phyloP scores from a whole-genome alignment of 2,797 vertebrate species.

The Podarcis siculus region DNA sequence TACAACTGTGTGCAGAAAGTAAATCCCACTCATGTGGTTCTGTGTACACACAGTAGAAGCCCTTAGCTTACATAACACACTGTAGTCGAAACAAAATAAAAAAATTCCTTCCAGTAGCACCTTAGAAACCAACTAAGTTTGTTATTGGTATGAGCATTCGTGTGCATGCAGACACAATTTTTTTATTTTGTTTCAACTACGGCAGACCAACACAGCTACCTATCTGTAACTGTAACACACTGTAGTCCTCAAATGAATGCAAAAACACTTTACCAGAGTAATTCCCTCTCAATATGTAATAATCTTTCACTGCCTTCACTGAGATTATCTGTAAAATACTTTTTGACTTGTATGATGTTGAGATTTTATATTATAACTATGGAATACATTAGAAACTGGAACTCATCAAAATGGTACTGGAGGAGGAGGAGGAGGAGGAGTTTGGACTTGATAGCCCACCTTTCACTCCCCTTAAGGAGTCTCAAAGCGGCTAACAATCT shows the following conservation, averaged over 20 bases:
- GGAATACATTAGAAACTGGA: too few relatives aligned
- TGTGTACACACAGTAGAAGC: background rate
- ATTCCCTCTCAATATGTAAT: background rate
- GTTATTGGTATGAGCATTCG: too few relatives aligned
- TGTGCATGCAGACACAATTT: too few relatives aligned
- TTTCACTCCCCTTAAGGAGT: too few relatives aligned
- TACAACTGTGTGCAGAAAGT: background rate
- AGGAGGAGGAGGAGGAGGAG: too few relatives aligned
- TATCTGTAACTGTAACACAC: background rate
- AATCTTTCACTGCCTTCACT: background rate
- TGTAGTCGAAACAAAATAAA: background rate
- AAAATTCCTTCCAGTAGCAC: too few relatives aligned
- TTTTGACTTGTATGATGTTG: background rate
- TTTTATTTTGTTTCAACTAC: too few relatives aligned
- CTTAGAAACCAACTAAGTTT: too few relatives aligned
- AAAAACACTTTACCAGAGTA: background rate
- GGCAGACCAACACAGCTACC: too few relatives aligned
- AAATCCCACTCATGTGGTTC: background rate
- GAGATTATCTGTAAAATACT: background rate
- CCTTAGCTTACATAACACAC: background rate
- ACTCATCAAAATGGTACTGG: rapidly evolving
- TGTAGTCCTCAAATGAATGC: background rate
- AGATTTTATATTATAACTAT: background rate
- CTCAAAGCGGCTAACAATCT: too few relatives aligned
- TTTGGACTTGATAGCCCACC: too few relatives aligned